phyloP scores from a whole-genome alignment of 2,888 invertebrate genomes.

The Amphipyra berbera region DNA sequence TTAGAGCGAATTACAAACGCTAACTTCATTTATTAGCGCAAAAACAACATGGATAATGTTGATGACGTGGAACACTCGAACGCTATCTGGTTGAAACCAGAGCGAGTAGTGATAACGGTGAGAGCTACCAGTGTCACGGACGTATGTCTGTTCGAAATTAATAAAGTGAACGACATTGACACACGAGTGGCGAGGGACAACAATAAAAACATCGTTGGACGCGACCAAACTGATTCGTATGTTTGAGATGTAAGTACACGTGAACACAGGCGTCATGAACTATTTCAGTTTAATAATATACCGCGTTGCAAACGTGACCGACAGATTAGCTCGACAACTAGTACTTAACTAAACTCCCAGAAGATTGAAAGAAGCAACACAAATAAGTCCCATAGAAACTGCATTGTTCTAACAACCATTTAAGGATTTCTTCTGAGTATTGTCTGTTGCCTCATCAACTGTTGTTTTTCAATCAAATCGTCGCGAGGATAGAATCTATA shows the following conservation, averaged over 20 bases:
- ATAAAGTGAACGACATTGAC: conserved; percentile 67
- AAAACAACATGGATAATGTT: conserved; percentile 62
- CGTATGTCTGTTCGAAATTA: conserved; percentile 62
- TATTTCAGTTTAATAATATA: conserved; percentile 63
- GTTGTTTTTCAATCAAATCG: conserved; percentile 51
- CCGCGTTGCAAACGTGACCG: conserved; percentile 53
- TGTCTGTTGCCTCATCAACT: conserved; percentile 54
- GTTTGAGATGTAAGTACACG: conserved; percentile 57
- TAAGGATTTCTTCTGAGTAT: conserved; percentile 53
- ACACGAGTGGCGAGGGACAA: conserved; percentile 56
- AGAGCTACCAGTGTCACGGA: conserved; percentile 69
- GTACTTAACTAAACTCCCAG: conserved; percentile 51
- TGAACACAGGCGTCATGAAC: conserved; percentile 57
- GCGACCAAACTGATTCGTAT: conserved; percentile 47
- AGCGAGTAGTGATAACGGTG: conserved; percentile 62
- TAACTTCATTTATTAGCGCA: conserved; percentile 65
- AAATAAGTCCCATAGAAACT: conserved; percentile 63
- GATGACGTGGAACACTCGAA: conserved; percentile 59
- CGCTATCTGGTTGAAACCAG: conserved; percentile 64
- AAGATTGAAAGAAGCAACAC: conserved; percentile 49
- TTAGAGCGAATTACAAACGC: conserved; percentile 64
- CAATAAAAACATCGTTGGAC: conserved; percentile 62
- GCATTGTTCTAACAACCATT: conserved; percentile 64
- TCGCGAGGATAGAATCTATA: conserved; percentile 39
- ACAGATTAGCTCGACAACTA: conserved; percentile 50